Evolutionary conservation across 2,113 vertebrate species (phyloP), one percentile per base, ranked within the genome.

Genomic region (Myotis brandtii): DNA sequence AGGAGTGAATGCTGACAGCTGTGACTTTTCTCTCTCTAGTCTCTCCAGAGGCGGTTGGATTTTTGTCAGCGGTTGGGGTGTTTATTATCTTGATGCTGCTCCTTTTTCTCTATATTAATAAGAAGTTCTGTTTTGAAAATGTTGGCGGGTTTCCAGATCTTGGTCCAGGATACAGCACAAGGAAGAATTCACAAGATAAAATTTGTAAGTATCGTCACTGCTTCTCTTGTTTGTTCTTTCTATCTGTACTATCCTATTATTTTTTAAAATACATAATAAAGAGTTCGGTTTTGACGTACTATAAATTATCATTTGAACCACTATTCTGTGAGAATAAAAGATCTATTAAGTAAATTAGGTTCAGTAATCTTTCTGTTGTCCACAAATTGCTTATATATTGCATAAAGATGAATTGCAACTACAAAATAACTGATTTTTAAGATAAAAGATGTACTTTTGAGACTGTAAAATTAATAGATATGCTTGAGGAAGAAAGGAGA

Each of bases 91-190:
- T 99, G 93, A 99, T 99, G 99, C 98, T 99, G 92, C 98, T 99
- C 56, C 99, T 99, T 96, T 99, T 99, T 98, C 98, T 99, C 96
- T 99, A 99, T 98, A 99, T 99, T 98, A 99, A 99, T 98, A 99
- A 99, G 98, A 99, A 99, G 98, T 98, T 99, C 98, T 99, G 99
- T 81, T 99, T 99, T 86, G 99, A 99, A 98, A 99, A 98, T 97
- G 98, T 99, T 97, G 99, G 99, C 96, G 99, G 98, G 94, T 99
- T 99, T 97, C 99, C 99, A 98, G 99, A 99, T 98, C 99, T 99
- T 0, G 99, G 99, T 98, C 98, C 98, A 92, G 99, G 98, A 97
- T 99, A 99, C 97, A 99, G 97, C 96, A 98, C 99, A 96, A 99
- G 97, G 97, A 98, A 98, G 85, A 99, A 99, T 97, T 98, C 98